Evolutionary conservation across 2,113 vertebrate genomes (phyloP).

Genomic region (Proteles cristata): DNA sequence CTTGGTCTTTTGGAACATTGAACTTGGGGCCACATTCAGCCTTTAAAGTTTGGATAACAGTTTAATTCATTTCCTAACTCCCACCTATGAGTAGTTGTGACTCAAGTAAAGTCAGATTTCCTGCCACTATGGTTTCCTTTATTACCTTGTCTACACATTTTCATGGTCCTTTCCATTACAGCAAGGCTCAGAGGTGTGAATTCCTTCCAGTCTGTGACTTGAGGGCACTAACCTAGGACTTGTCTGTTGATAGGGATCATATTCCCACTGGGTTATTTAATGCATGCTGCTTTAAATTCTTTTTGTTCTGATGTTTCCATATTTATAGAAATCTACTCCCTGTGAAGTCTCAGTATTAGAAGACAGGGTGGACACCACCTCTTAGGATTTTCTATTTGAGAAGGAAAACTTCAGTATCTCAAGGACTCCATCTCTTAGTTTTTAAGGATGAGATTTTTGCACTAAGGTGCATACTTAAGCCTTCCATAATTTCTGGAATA

Average conservation of each 20-base stretch:
- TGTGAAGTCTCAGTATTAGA: background rate
- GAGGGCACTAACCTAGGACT: too few relatives aligned
- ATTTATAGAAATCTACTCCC: background rate
- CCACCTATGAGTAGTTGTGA: background rate
- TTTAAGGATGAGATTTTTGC: background rate
- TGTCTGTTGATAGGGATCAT: background rate
- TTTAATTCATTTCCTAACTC: background rate
- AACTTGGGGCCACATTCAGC: background rate
- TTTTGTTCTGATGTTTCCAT: background rate
- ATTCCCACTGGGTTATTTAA: background rate
- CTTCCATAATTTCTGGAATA: background rate
- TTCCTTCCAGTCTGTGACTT: background rate
- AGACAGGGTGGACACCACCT: background rate
- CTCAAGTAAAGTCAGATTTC: background rate
- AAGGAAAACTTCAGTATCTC: background rate
- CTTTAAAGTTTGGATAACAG: background rate
- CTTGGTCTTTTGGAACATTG: background rate
- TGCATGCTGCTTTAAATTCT: background rate
- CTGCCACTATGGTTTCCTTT: background rate
- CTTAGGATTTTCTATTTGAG: background rate
- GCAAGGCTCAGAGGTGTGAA: fast-evolving
- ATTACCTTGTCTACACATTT: background rate
- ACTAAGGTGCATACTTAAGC: background rate
- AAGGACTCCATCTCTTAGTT: background rate
- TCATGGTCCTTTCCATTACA: background rate